A percentile compares a stretch with the other conserved stretches of the same genome.
phyloP scores from a whole-genome alignment of 1,140 invertebrate genomes.

The Aphidius gifuensis region DNA sequence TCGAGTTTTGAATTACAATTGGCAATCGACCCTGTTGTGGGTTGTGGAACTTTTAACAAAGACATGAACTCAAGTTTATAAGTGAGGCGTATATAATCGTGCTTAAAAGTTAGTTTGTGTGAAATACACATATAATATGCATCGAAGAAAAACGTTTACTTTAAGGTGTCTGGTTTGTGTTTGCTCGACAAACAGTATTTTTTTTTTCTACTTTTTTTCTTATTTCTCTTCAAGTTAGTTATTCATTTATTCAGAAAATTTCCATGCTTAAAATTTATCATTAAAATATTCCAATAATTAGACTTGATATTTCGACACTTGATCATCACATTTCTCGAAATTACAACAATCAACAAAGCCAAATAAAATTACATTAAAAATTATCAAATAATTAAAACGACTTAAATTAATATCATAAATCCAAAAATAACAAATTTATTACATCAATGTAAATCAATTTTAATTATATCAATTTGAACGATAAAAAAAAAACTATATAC shows the following conservation, averaged over 20 bases:
- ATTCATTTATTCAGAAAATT: slow-evolving; percentile 11
- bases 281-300: not conserved
- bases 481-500: too few relatives aligned
- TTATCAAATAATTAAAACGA: too few relatives aligned
- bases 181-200: slow-evolving; percentile 13
- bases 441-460: too few relatives aligned
- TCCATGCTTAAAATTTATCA: not conserved
- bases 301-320: not conserved
- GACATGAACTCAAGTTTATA: too few relatives aligned
- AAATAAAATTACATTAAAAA: too few relatives aligned
- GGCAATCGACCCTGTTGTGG: not conserved
- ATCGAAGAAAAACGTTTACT: too few relatives aligned
- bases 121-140: not conserved
- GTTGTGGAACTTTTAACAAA: too few relatives aligned
- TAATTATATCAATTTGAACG: too few relatives aligned
- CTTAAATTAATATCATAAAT: too few relatives aligned
- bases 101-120: not conserved
- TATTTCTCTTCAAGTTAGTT: not conserved
- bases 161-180: slow-evolving; percentile 11
- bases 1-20: slow-evolving; percentile 15
- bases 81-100: too few relatives aligned
- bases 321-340: not conserved
- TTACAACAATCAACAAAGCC: too few relatives aligned
- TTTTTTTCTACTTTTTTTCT: not conserved
- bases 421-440: too few relatives aligned